Evolutionary conservation across 2,113 vertebrate species (phyloP), one percentile per base, ranked within the genome.

Genomic region (Sorex araneus): DNA sequence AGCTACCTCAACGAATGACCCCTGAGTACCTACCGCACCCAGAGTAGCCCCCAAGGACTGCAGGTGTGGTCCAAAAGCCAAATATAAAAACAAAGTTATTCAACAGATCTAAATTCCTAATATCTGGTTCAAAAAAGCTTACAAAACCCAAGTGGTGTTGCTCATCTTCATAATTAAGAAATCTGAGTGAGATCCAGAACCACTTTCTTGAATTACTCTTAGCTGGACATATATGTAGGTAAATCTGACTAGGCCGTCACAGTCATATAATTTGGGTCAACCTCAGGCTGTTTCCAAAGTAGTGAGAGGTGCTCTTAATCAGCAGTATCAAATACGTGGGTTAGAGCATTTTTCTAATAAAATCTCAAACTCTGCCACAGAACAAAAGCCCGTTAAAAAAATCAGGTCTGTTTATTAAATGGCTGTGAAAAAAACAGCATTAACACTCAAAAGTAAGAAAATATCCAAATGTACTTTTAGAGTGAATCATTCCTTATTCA

Each of bases 401-500:
- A 28, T 66, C 10, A 82, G 23, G 57, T 36, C 30, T 8, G 3
- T 89, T 76, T 84, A 84, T 23, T 90, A 50, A 89, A 87, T 66
- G 18, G 74, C 0, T 74, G 0, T 82, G 40, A 82, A 90, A 92
- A 92, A 66, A 81, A 66, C 10, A 25, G 10, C 15, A 57, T 54
- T 40, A 82, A 36, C 57, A 87, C 8, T 82, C 50, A 16, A 73
- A 73, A 91, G 6, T 32, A 40, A 94, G 60, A 83, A 89, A 89
- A 75, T 9, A 87, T 18, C 18, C 50, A 64, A 74, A 40, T 9
- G 2, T 94, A 10, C 28, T 79, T 81, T 89, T 84, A 57, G 32
- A 88, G 23, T 66, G 73, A 86, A 43, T 80, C 76, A 74, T 54
- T 10, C n/a, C 28, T 60, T 92, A 80, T 54, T 89, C 40, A 40